phyloP scores from a whole-genome alignment of 2,797 vertebrate species.

The Sebastes umbrosus region DNA sequence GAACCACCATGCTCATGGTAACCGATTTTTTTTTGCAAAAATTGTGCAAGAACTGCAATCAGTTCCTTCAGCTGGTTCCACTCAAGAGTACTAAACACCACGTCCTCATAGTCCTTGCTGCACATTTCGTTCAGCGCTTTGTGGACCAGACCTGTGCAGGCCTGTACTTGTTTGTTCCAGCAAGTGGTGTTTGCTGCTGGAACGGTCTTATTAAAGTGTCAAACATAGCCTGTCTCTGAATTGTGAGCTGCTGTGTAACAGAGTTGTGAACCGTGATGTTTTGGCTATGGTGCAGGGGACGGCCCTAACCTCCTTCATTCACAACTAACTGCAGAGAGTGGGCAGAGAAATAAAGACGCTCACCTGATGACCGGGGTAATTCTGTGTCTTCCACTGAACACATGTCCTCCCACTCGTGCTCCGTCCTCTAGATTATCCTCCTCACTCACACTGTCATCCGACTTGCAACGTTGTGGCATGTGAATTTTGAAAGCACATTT shows the following conservation, averaged over 20 bases:
- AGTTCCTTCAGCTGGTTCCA: not conserved
- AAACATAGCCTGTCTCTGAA: not conserved
- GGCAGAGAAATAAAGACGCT: not conserved
- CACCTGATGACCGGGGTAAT: not conserved
- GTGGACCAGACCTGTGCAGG: not conserved
- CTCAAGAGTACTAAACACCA: not conserved
- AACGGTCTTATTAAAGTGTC: no score
- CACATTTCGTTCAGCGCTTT: not conserved
- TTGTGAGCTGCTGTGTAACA: not conserved
- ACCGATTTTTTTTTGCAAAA: not conserved
- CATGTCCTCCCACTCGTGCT: not conserved
- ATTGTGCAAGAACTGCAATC: not conserved
- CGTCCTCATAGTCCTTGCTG: not conserved
- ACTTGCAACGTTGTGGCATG: not conserved
- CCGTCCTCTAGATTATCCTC: not conserved
- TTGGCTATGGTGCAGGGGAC: not conserved
- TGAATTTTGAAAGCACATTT: not conserved
- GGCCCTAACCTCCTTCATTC: not conserved
- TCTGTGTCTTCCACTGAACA: not conserved
- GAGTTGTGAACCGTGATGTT: not conserved
- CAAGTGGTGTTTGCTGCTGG: not conserved
- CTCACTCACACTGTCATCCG: not conserved
- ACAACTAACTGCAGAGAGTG: not conserved
- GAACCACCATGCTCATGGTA: not conserved
- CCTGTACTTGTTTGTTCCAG: not conserved